Evolutionary conservation across 2,797 vertebrate species (phyloP).

Genomic region (Xerus rutilus): DNA sequence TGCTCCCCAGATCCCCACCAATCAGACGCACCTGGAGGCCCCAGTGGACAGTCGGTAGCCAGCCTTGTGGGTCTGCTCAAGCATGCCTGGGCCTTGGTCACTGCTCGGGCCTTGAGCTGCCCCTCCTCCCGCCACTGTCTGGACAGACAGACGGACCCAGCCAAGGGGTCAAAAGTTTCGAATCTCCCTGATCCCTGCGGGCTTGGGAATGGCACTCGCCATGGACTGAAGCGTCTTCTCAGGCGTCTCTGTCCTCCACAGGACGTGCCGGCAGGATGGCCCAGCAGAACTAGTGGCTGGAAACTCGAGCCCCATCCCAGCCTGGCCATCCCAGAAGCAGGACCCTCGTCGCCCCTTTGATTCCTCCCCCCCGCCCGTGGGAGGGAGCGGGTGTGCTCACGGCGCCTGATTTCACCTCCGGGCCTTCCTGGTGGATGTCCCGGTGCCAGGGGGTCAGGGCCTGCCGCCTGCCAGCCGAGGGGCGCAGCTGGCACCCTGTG

Average conservation of each 20-base stretch:
- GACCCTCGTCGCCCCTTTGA: background rate
- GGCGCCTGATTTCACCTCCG: accelerated
- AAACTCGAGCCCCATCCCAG: background rate
- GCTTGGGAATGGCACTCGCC: slow-evolving; percentile 2
- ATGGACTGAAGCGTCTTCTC: background rate
- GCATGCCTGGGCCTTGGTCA: background rate
- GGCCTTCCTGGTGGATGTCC: accelerated
- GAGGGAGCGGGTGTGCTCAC: accelerated
- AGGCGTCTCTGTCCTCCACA: slow-evolving; percentile 9
- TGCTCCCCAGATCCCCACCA: too few species aligned
- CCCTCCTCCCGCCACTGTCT: background rate
- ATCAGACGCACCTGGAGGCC: too few species aligned
- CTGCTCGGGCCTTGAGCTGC: background rate
- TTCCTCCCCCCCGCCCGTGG: background rate
- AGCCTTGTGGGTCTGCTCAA: accelerated
- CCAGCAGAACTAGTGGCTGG: background rate
- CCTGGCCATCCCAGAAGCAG: background rate
- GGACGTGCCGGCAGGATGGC: background rate
- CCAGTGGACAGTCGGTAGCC: accelerated
- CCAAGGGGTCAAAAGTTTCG: background rate
- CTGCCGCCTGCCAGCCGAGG: accelerated
- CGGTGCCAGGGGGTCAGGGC: background rate
- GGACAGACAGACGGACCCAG: background rate
- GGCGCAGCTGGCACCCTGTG: background rate
- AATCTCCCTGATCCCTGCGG: background rate